Conservation (phyloP, 2,113 vertebrate species). For the Protomyctophum bolini region DNA sequence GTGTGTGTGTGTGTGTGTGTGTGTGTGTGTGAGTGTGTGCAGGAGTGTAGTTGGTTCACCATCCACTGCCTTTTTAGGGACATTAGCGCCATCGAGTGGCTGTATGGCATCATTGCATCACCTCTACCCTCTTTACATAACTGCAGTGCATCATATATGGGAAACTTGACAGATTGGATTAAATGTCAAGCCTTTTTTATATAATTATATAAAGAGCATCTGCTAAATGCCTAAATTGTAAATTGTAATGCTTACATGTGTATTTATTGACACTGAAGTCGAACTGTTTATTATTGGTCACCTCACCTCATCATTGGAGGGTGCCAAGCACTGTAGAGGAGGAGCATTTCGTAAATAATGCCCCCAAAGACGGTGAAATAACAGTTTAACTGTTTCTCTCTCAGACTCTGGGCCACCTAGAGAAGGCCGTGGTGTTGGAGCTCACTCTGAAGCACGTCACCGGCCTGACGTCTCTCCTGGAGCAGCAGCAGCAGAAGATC, state of each 20-base stretch:
- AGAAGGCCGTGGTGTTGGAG: constrained; percentile 98
- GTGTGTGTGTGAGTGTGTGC: too few relatives aligned
- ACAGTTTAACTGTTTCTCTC: constrained; percentile 39
- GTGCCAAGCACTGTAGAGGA: too few relatives aligned
- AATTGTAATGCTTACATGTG: too few relatives aligned
- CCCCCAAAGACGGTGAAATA: too few relatives aligned
- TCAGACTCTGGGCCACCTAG: constrained; percentile 96
- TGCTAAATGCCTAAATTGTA: too few relatives aligned
- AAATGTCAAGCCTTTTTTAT: too few relatives aligned
- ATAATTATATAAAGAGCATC: too few relatives aligned
- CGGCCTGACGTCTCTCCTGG: constrained; percentile 89
- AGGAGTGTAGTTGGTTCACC: not conserved
- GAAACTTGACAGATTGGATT: not conserved
- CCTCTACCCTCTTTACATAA: not conserved
- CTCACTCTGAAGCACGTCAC: constrained; percentile 97
- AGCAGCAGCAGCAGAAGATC: constrained; percentile 98
- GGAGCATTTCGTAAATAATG: too few relatives aligned
- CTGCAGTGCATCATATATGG: constrained; percentile 11
- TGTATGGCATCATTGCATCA: constrained; percentile 22
- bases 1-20: too few relatives aligned
- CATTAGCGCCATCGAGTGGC: constrained; percentile 54
- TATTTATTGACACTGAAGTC: too few relatives aligned
- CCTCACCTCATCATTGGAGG: too few relatives aligned
- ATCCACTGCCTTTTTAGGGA: not conserved
- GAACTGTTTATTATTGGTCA: too few relatives aligned